Conservation (phyloP, 2,888 invertebrate genomes). For the Augiades crinisus region DNA sequence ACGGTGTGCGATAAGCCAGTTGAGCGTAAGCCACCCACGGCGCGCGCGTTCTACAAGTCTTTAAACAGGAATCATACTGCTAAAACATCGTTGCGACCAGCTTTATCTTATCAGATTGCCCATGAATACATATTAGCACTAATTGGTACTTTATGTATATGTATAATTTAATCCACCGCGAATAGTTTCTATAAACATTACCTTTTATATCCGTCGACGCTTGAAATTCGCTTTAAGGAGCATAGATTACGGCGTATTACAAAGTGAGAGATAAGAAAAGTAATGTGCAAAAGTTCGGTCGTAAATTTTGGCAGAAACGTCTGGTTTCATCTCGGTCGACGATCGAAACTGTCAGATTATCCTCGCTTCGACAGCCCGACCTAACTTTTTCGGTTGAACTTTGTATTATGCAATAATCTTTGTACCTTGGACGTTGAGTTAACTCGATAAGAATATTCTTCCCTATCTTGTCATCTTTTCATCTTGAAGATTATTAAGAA, state of each 20-base stretch:
- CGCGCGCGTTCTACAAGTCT: conserved; percentile 45
- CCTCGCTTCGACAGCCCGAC: conserved; percentile 63
- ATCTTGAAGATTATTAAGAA: background rate
- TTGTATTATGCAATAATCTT: conserved; percentile 53
- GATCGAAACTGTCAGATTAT: conserved; percentile 63
- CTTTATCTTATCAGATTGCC: conserved; percentile 52
- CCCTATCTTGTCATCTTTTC: background rate
- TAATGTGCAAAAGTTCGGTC: conserved; percentile 71
- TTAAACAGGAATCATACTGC: conserved; percentile 58
- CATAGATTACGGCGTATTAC: conserved; percentile 49
- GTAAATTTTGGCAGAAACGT: conserved; percentile 70
- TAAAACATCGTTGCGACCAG: conserved; percentile 43
- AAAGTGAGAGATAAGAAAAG: conserved; percentile 69
- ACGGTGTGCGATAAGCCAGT: conserved; percentile 52
- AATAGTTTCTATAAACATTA: conserved; percentile 23
- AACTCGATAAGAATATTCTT: conserved; percentile 25
- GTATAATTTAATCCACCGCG: conserved; percentile 42
- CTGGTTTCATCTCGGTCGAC: conserved; percentile 62
- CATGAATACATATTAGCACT: conserved; percentile 56
- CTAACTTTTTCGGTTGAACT: conserved; percentile 55
- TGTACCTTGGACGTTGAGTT: conserved; percentile 30
- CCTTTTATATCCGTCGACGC: conserved; percentile 6
- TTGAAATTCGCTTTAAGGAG: conserved; percentile 26
- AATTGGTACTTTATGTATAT: conserved; percentile 48
- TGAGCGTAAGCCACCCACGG: conserved; percentile 65